Percentiles rank a stretch among this genome's conserved stretches.
Conservation (phyloP, 2,113 vertebrate species). For the Phaethon lepturus region DNA sequence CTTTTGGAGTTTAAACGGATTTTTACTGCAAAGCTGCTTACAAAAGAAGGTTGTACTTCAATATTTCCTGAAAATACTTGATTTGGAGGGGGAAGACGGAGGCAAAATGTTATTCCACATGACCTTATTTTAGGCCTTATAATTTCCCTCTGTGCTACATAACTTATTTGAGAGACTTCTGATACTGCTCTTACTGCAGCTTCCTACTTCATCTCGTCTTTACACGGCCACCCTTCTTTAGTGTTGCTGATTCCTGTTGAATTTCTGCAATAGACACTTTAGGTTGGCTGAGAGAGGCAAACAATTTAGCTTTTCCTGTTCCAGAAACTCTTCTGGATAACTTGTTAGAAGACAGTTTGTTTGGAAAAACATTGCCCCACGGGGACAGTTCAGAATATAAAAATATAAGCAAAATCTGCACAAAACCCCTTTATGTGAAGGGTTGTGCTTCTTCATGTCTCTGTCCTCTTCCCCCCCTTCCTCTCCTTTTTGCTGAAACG, state of each 20-base stretch:
- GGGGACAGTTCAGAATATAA: neutral
- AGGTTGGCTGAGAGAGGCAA: neutral
- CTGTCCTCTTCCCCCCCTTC: neutral
- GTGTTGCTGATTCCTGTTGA: neutral
- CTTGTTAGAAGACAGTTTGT: neutral
- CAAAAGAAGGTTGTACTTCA: constrained; percentile 60
- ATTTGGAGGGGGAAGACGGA: constrained; percentile 40
- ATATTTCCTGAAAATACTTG: constrained; percentile 81
- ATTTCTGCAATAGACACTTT: neutral
- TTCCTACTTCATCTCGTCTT: neutral
- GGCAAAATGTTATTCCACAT: neutral
- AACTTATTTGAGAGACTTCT: neutral
- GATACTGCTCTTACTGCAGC: neutral
- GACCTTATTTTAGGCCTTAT: constrained; percentile 37
- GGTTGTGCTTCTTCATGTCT: neutral
- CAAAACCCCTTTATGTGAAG: neutral
- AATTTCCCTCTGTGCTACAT: neutral
- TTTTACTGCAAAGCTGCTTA: constrained; percentile 75
- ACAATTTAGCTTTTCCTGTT: neutral
- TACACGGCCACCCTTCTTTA: neutral
- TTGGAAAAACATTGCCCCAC: neutral
- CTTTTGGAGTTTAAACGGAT: constrained; percentile 45
- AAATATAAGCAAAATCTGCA: neutral
- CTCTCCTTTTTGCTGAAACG: neutral
- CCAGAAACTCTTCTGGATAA: neutral